These are phyloP conservation scores for Indri indri DNA, from an alignment of 2,113 vertebrate species.

Conservation along the genomic window DNA sequence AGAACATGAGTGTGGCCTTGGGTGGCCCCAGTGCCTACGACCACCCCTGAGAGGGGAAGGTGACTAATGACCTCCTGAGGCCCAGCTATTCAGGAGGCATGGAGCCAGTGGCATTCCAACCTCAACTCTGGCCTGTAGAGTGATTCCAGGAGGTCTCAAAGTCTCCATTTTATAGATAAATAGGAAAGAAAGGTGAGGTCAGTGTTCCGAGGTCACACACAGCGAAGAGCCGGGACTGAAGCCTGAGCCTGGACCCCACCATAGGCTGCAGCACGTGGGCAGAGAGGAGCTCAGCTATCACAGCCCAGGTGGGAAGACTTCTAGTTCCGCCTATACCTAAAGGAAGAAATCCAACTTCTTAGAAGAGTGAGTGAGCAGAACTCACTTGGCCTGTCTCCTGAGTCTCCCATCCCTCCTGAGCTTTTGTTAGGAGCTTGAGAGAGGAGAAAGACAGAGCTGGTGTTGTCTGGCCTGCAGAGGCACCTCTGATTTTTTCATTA, in stretches of 20 bases:
- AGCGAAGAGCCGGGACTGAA: background rate
- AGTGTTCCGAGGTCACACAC: background rate
- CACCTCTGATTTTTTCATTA: background rate
- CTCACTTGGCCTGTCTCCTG: background rate
- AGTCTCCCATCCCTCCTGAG: too few species aligned
- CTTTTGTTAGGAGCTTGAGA: background rate
- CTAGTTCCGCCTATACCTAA: background rate
- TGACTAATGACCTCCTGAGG: background rate
- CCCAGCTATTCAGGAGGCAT: background rate
- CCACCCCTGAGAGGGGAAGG: background rate
- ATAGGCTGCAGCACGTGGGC: rapidly evolving
- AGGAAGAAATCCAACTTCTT: background rate
- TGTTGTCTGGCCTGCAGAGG: rapidly evolving
- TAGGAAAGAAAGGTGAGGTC: background rate
- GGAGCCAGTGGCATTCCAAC: background rate
- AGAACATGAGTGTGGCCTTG: rapidly evolving
- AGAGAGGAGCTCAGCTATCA: background rate
- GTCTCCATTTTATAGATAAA: background rate
- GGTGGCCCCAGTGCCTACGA: background rate
- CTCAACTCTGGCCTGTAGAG: background rate
- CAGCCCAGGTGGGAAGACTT: background rate
- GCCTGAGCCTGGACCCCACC: too few species aligned
- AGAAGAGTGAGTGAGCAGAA: background rate
- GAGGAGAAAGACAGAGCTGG: background rate
- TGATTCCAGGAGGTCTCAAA: background rate